phyloP scores from a whole-genome alignment of 1,140 invertebrate genomes.

The Protaetia brevitarsis region DNA sequence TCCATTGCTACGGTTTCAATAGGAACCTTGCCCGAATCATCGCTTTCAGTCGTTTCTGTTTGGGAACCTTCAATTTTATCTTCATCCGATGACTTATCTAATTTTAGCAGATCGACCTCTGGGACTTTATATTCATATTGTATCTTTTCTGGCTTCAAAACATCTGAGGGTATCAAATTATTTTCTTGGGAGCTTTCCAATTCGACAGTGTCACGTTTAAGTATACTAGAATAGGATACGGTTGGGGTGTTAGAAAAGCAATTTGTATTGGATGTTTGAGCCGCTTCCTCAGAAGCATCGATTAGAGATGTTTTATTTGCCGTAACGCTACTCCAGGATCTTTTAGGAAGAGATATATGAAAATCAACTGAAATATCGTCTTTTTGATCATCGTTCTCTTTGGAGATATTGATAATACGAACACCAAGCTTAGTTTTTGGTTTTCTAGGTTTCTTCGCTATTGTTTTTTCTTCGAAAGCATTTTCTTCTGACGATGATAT shows the following conservation, averaged over 20 bases:
- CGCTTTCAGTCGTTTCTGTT: conserved; percentile 46
- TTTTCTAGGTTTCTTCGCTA: conserved; percentile 39
- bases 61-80: conserved; percentile 40
- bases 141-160: conserved; percentile 7
- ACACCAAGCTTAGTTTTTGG: conserved; percentile 46
- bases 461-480: conserved; percentile 32
- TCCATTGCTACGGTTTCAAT: conserved; percentile 28
- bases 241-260: background rate
- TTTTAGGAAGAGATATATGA: conserved; percentile 31
- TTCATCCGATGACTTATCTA: conserved; percentile 45
- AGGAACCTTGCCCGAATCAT: conserved; percentile 44
- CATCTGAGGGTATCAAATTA: background rate
- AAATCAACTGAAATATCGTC: background rate
- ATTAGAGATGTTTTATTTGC: background rate
- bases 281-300: background rate
- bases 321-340: conserved; percentile 38
- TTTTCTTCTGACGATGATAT: conserved; percentile 38
- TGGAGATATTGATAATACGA: conserved; percentile 35
- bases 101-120: conserved; percentile 30
- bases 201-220: background rate
- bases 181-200: background rate
- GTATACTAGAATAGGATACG: background rate
- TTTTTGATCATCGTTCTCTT: conserved; percentile 27
- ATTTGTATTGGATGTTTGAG: background rate
- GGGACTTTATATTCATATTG: background rate